phyloP scores from a whole-genome alignment of 2,888 invertebrate species.

The Dynastes tityus region DNA sequence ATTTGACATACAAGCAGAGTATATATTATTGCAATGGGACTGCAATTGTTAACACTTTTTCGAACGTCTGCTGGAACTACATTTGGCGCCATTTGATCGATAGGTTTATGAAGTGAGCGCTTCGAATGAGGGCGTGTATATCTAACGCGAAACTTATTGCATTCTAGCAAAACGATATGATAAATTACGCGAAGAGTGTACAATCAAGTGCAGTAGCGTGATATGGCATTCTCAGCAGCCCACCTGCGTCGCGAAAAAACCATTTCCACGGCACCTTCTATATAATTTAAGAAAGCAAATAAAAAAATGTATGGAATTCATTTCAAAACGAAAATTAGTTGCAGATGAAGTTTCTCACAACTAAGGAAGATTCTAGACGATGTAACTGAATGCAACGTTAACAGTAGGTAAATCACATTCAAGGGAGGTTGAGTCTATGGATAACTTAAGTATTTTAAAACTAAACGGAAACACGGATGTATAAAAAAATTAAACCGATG shows the following conservation, averaged over 20 bases:
- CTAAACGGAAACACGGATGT: too few relatives aligned
- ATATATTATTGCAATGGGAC: slow-evolving; percentile 20
- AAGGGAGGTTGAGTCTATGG: too few relatives aligned
- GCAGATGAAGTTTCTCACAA: too few relatives aligned
- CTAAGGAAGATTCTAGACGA: too few relatives aligned
- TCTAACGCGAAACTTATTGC: slow-evolving; percentile 20
- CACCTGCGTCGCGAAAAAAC: neutral
- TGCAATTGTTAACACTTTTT: slow-evolving; percentile 14
- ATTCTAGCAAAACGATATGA: slow-evolving; percentile 8
- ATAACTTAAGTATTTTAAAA: too few relatives aligned
- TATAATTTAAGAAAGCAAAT: too few relatives aligned
- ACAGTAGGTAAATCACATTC: too few relatives aligned
- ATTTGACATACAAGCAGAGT: slow-evolving; percentile 16
- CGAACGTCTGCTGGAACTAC: neutral
- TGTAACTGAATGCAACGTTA: too few relatives aligned
- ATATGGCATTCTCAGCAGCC: neutral
- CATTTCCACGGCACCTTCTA: neutral
- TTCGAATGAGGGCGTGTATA: neutral
- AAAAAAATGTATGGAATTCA: neutral
- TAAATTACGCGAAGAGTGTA: neutral
- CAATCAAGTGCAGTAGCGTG: neutral
- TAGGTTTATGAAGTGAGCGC: slow-evolving; percentile 13
- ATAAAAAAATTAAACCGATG: too few relatives aligned
- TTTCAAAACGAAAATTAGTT: neutral
- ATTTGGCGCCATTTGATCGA: slow-evolving; percentile 22